Evolutionary conservation across 1,140 invertebrate species (phyloP).

Genomic region (Hyles vespertilio): DNA sequence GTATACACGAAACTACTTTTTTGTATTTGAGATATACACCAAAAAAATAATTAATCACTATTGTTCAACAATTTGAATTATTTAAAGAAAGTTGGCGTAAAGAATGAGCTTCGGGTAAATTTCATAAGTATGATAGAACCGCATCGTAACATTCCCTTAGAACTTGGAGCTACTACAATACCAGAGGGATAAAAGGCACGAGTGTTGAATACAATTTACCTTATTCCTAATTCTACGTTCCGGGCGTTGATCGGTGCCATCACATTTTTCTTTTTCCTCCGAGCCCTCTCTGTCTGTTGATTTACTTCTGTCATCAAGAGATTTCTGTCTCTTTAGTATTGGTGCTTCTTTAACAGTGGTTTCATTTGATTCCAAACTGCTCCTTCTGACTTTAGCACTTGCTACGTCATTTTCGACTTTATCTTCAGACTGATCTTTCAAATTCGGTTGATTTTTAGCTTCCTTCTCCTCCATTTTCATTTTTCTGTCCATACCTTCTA

Average conservation of each 20-base stretch:
- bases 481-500: constrained; percentile 66
- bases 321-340: constrained; percentile 74
- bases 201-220: constrained; percentile 52
- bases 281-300: constrained; percentile 71
- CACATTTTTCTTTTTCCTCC: constrained; percentile 76
- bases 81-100: too few species aligned
- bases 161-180: too few species aligned
- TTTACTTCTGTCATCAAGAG: constrained; percentile 75
- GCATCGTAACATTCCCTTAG: too few species aligned
- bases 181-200: constrained; percentile 4
- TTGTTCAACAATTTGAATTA: too few species aligned
- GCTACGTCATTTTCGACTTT: constrained; percentile 22
- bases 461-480: constrained; percentile 44
- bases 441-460: constrained; percentile 16
- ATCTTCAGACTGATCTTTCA: constrained; percentile 31
- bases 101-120: too few species aligned
- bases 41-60: too few species aligned
- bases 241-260: constrained; percentile 76
- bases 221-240: constrained; percentile 82
- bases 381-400: constrained; percentile 66
- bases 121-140: too few species aligned
- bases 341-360: constrained; percentile 61
- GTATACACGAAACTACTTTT: too few species aligned
- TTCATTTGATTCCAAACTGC: constrained; percentile 76
- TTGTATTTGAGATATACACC: too few species aligned